Evolutionary conservation across 2,113 vertebrate species (phyloP).

Genomic region (Dascyllus trimaculatus): DNA sequence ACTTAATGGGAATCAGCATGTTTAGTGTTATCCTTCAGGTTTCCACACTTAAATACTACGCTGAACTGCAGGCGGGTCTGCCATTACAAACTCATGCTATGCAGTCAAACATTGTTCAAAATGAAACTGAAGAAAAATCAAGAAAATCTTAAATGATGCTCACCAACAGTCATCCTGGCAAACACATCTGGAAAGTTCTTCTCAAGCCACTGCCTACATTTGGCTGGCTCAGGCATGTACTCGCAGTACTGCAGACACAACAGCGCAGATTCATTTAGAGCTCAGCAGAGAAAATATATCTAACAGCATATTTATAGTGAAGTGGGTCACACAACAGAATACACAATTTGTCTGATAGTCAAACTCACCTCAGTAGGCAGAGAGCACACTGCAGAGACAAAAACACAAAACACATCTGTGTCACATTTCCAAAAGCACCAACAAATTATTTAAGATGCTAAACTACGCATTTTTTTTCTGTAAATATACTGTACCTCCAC

Average conservation of each 20-base stretch:
- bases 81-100: no score
- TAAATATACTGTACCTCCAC: constrained; percentile 89
- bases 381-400: constrained; percentile 83
- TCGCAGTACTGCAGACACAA: constrained; percentile 92
- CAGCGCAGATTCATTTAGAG: background rate
- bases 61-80: no score
- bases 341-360: background rate
- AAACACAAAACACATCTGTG: background rate
- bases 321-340: background rate
- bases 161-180: constrained; percentile 96
- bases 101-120: no score
- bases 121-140: background rate
- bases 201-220: constrained; percentile 98
- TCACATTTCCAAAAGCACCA: background rate
- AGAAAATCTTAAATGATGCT: constrained; percentile 62
- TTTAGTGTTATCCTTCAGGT: no score
- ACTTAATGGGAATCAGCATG: no score
- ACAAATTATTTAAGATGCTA: background rate
- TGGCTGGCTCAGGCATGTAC: constrained; percentile 98
- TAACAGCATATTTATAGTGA: background rate
- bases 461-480: background rate
- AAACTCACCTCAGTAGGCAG: constrained; percentile 86
- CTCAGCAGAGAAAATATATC: background rate
- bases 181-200: constrained; percentile 99
- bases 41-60: no score